These are phyloP conservation scores for Acipenser oxyrinchus DNA, from an alignment of 2,797 vertebrate species.

Conservation along the genomic window DNA sequence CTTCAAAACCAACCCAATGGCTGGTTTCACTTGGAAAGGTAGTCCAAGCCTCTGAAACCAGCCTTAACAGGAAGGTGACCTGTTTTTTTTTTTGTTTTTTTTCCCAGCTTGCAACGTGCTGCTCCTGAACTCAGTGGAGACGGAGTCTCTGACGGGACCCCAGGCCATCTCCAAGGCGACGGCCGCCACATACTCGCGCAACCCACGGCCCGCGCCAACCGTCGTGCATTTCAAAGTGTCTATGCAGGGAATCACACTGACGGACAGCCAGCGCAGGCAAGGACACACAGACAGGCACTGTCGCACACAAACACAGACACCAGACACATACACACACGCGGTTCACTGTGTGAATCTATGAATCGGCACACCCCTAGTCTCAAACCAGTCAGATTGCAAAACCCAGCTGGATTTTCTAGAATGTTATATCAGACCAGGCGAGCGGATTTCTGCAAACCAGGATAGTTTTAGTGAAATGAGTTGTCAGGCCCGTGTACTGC, in stretches of 20 bases:
- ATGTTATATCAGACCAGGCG: too few relatives aligned
- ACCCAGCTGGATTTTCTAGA: too few relatives aligned
- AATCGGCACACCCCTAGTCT: neutral
- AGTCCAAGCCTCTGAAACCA: too few relatives aligned
- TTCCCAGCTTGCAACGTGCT: constrained; percentile 81
- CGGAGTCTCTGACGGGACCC: constrained; percentile 82
- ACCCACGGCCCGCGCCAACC: constrained; percentile 57
- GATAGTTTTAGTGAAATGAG: too few relatives aligned
- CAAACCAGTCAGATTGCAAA: too few relatives aligned
- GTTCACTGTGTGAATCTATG: neutral
- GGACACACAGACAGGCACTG: neutral
- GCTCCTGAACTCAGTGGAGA: constrained; percentile 84
- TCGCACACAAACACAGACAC: neutral
- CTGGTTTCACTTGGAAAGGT: too few relatives aligned
- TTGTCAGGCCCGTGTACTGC: too few relatives aligned
- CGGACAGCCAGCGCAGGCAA: constrained; percentile 84
- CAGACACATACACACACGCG: neutral
- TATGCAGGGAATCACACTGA: constrained; percentile 79
- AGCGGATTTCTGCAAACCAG: too few relatives aligned
- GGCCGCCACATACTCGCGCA: constrained; percentile 62
- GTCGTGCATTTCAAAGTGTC: constrained; percentile 88
- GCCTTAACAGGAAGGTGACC: neutral
- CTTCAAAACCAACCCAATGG: neutral
- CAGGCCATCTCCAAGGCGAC: constrained; percentile 81
- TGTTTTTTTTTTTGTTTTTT: constrained; percentile 2